Base-by-base conservation (phyloP, 2,888 invertebrate species). In the Candidula unifasciata region DNA sequence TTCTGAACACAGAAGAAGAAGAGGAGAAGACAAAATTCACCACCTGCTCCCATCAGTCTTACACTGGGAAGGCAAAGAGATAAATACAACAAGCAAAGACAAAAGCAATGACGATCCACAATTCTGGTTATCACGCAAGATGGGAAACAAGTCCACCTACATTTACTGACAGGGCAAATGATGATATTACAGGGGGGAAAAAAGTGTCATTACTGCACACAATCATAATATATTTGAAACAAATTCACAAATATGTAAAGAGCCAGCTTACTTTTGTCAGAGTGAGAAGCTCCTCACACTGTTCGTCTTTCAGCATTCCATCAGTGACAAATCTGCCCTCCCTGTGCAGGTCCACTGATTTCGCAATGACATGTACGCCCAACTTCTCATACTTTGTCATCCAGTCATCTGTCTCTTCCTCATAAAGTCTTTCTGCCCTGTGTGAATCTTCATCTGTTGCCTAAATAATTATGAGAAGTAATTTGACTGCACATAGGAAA, bases 261-360 rank as follows among this genome's bases (percentile, higher is more conserved):
- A n/a, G 5, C 30, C 27, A 30, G 78, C 83, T 89, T 87, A 91
- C 93, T 88, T 90, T 90, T 10, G 89, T 90, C 27, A 93, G 87
- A 37, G 89, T 87, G 1, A 90, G 88, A n/a, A 93, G 87, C 37
- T 89, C 89, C 35, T 89, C 84, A 85, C 93, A 93, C 86, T 93
- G 91, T 35, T 92, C 91, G 16, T 89, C 88, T 27, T 90, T 87
- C 16, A 91, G 85, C n/a, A 93, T 83, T 13, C 90, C 89, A 80
- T 93, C 92, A 0, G 91, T 90, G 18, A 89, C 90, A 89, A 92
- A 92, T 60, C 93, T 86, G 30, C 88, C 83, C n/a, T 69, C 60
- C 21, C 87, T 81, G n/a, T 86, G 52, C 35, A 88, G 71, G 52
- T 86, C 86, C 8, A 30, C 27, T 1, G 60, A 82, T 64, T 85